Conservation (phyloP, 30 jellyfish, hydroid and myxozoan genomes). For the Mastigias papua region DNA sequence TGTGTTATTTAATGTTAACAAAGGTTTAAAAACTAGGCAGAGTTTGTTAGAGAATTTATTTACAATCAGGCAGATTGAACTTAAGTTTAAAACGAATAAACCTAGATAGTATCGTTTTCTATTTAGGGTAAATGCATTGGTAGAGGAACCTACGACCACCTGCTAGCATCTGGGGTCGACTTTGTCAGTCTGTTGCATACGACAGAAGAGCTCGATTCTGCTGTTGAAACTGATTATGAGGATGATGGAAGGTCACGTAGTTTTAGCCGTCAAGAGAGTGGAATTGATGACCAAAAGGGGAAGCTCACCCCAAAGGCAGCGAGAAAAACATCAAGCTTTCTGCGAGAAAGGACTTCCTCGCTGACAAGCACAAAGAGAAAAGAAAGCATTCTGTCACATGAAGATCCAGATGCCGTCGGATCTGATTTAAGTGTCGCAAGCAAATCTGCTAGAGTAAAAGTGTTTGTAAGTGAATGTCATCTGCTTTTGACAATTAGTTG, state of each 20-base stretch:
- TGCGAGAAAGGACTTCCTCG: background rate
- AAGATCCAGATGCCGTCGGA: constrained; percentile 48
- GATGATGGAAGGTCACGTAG: constrained; percentile 57
- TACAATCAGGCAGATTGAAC: background rate
- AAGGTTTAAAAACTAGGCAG: no score
- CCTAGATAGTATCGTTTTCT: no score
- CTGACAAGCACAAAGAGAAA: background rate
- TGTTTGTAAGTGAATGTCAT: constrained; percentile 57
- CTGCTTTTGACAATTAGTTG: no score
- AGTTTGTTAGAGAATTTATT: no score
- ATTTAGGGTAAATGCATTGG: constrained; percentile 83
- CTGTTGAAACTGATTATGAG: constrained; percentile 49
- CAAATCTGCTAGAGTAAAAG: constrained; percentile 52
- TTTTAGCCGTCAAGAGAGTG: constrained; percentile 61
- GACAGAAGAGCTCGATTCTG: constrained; percentile 59
- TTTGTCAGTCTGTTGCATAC: constrained; percentile 68
- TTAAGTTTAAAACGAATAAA: background rate
- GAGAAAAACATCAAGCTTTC: constrained; percentile 7
- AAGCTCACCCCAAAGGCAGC: background rate
- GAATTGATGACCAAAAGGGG: constrained; percentile 12
- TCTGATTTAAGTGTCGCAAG: constrained; percentile 77
- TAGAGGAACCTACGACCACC: constrained; percentile 75
- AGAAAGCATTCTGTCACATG: constrained; percentile 30
- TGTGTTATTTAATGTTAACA: no score
- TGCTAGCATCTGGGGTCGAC: constrained; percentile 71